Evolutionary conservation across 2,113 vertebrate genomes (phyloP).

Genomic region (Corythornis cristatus): DNA sequence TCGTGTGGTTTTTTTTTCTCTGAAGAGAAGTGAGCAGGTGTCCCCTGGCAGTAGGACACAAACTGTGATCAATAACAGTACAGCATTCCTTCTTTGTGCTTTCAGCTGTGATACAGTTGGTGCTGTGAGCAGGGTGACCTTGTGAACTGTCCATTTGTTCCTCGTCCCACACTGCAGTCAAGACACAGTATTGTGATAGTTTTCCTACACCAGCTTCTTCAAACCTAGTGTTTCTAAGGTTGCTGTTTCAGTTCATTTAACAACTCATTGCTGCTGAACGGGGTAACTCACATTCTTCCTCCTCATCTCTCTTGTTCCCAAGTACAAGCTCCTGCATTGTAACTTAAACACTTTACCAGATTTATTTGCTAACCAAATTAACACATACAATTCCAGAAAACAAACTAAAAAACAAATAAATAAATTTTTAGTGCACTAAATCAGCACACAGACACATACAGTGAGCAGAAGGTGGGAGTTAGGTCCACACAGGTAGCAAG

Average conservation of each 20-base stretch:
- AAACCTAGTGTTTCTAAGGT: background rate
- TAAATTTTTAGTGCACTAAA: background rate
- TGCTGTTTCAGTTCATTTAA: background rate
- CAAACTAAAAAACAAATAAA: background rate
- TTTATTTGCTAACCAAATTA: background rate
- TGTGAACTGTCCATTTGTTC: background rate
- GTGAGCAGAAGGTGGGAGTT: background rate
- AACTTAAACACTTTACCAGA: background rate
- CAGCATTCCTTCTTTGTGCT: background rate
- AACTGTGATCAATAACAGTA: background rate
- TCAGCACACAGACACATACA: background rate
- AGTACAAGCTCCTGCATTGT: background rate
- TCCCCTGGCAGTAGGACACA: constrained; percentile 1
- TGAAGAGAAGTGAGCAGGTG: background rate
- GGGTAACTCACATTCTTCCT: background rate
- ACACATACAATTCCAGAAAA: background rate
- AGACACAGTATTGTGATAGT: background rate
- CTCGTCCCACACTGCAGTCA: background rate
- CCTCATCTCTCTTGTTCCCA: background rate
- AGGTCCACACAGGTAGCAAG: background rate
- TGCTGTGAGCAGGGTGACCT: background rate
- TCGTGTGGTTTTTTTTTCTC: background rate
- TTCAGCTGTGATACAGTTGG: background rate
- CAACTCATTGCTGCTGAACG: background rate
- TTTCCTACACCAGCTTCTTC: background rate